Conservation (phyloP, 1,140 invertebrate species). For the Coboldia fuscipes region DNA sequence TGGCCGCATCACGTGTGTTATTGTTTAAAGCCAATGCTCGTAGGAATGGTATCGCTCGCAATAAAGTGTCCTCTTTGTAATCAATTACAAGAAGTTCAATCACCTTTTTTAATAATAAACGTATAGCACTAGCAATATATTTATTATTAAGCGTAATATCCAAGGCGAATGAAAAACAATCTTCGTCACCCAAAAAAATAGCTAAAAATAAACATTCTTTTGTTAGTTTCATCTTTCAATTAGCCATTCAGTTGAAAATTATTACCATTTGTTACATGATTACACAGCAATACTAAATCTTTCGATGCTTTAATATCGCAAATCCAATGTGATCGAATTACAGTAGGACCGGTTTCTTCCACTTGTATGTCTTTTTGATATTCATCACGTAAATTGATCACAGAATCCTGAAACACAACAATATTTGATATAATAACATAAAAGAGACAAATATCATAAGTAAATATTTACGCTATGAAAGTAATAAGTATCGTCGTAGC, state of each 20-base stretch:
- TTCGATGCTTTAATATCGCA: neutral
- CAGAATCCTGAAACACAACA: neutral
- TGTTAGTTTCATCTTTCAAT: no score
- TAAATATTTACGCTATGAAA: slow-evolving; percentile 11
- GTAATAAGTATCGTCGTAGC: slow-evolving; percentile 17
- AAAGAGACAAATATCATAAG: neutral
- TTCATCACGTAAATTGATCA: slow-evolving; percentile 1
- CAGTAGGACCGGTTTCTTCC: neutral
- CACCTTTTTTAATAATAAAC: slow-evolving; percentile 12
- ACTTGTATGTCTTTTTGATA: neutral
- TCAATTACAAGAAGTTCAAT: slow-evolving; percentile 15
- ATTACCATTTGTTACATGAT: no score
- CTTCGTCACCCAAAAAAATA: neutral
- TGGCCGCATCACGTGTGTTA: slow-evolving; percentile 9
- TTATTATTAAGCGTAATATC: slow-evolving; percentile 4
- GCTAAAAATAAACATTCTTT: no score
- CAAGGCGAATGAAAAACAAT: neutral
- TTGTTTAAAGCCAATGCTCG: slow-evolving; percentile 13
- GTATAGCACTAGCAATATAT: slow-evolving; percentile 14
- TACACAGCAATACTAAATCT: no score
- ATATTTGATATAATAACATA: neutral
- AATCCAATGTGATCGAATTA: neutral
- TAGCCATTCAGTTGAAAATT: no score
- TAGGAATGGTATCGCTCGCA: slow-evolving; percentile 13
- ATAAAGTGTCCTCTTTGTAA: slow-evolving; percentile 12